phyloP scores from a whole-genome alignment of 2,888 invertebrate species.

The Xanthorhoe spadicearia region DNA sequence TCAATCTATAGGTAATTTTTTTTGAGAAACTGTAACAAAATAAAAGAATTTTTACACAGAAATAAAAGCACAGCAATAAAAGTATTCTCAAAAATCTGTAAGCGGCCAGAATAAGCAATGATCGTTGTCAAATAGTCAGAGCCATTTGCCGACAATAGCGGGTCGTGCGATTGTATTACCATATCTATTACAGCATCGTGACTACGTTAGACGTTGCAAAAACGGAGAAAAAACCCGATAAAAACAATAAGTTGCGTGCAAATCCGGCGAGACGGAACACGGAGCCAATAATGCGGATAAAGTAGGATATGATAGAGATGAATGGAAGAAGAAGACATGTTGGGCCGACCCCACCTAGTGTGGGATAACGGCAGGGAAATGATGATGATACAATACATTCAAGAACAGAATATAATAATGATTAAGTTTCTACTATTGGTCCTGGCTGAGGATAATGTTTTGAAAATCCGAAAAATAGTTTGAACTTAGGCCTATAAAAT shows the following conservation, averaged over 20 bases:
- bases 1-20: background rate
- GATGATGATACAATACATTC: too few relatives aligned
- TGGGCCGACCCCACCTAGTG: too few relatives aligned
- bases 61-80: background rate
- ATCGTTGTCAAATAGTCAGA: background rate
- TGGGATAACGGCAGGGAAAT: too few relatives aligned
- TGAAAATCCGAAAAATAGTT: too few relatives aligned
- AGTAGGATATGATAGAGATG: too few relatives aligned
- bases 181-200: background rate
- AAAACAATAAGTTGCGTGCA: constrained; percentile 42
- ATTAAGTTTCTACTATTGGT: too few relatives aligned
- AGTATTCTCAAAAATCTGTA: background rate
- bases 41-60: too few relatives aligned
- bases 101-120: background rate
- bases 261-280: constrained; percentile 35
- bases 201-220: constrained; percentile 5
- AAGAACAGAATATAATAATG: too few relatives aligned
- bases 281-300: constrained; percentile 15
- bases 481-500: too few relatives aligned
- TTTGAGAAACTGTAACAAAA: background rate
- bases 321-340: too few relatives aligned
- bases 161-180: background rate
- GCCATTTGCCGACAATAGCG: background rate
- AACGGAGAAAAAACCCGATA: constrained; percentile 4
- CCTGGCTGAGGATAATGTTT: too few relatives aligned